Percentiles rank a stretch among this genome's conserved stretches.
Conservation (phyloP, 92 coral and sea anemone genomes). For the Galaxea fascicularis region DNA sequence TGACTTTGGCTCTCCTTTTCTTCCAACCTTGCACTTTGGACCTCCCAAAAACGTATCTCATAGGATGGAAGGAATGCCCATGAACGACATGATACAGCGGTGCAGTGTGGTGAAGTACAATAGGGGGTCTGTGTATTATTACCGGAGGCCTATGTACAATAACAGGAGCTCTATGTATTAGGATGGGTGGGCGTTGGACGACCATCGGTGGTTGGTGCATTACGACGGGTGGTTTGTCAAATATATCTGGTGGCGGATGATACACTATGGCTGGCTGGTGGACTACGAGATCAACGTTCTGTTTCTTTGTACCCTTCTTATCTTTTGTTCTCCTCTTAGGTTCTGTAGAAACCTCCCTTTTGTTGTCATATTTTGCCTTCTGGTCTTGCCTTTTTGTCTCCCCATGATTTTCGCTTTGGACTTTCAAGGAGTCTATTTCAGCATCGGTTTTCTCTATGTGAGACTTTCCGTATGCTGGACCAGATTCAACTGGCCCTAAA, state of each 20-base stretch:
- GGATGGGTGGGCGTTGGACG: constrained; percentile 78
- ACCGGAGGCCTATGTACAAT: constrained; percentile 82
- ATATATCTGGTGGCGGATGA: constrained; percentile 77
- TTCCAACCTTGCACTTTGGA: constrained; percentile 50
- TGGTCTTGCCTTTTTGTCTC: not conserved
- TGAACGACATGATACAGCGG: constrained; percentile 58
- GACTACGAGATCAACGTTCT: constrained; percentile 64
- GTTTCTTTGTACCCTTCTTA: constrained; percentile 51
- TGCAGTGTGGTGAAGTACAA: constrained; percentile 69
- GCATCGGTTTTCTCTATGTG: constrained; percentile 32
- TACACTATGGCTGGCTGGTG: constrained; percentile 82
- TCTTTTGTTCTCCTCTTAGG: not conserved
- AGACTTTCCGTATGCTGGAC: constrained; percentile 71
- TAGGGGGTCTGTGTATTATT: constrained; percentile 78
- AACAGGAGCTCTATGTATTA: constrained; percentile 81
- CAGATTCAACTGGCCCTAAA: constrained; percentile 46
- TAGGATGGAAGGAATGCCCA: constrained; percentile 37
- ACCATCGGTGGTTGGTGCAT: constrained; percentile 77
- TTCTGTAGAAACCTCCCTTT: not conserved
- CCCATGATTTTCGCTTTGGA: not conserved
- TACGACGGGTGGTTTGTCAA: constrained; percentile 79
- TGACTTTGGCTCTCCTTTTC: not conserved
- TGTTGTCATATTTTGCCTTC: constrained; percentile 1
- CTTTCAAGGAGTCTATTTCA: not conserved
- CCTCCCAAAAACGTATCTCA: constrained; percentile 53